These are phyloP conservation scores for Drosophila lowei DNA, from an alignment of 1,140 invertebrate genomes.

Conservation along the genomic window DNA sequence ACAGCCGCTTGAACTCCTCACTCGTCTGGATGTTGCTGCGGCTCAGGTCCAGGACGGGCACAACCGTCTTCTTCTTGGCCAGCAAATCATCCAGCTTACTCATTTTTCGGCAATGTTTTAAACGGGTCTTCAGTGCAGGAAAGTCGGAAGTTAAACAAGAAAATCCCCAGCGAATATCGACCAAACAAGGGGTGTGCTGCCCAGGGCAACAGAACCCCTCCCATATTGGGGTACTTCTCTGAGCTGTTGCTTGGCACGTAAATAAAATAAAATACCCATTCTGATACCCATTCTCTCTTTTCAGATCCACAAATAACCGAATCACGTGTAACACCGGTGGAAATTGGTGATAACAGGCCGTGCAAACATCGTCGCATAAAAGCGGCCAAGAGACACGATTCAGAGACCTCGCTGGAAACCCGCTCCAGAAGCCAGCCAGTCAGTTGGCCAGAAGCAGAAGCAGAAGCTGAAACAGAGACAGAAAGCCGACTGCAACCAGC, in stretches of 20 bases:
- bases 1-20: constrained; percentile 91
- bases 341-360: constrained; percentile 46
- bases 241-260: too few relatives aligned
- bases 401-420: constrained; percentile 26
- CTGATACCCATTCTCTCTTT: constrained; percentile 22
- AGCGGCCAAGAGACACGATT: constrained; percentile 5
- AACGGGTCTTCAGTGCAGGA: too few relatives aligned
- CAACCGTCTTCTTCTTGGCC: constrained; percentile 91
- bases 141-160: too few relatives aligned
- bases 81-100: constrained; percentile 91
- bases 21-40: constrained; percentile 89
- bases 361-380: constrained; percentile 25
- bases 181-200: neutral
- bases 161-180: too few relatives aligned
- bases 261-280: neutral
- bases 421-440: constrained; percentile 27
- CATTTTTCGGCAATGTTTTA: constrained; percentile 67
- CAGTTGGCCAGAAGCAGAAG: constrained; percentile 14
- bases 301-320: constrained; percentile 15
- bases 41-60: constrained; percentile 92
- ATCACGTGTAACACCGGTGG: constrained; percentile 53
- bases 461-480: neutral
- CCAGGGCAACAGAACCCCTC: neutral
- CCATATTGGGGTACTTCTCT: too few relatives aligned
- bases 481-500: constrained; percentile 2